phyloP scores from a whole-genome alignment of 2,113 vertebrate genomes.

The Stigmatopora nigra region DNA sequence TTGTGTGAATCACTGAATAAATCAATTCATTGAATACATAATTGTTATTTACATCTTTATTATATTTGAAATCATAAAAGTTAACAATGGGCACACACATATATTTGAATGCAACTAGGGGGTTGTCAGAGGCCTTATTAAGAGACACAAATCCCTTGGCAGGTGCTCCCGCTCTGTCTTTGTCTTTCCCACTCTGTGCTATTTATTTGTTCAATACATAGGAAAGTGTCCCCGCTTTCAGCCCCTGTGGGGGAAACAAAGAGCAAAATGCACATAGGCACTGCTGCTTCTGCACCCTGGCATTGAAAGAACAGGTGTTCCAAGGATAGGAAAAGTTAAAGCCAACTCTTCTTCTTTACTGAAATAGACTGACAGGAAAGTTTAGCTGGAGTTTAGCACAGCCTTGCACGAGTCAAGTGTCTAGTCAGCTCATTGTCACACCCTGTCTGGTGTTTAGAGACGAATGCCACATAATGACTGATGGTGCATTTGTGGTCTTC shows the following conservation, averaged over 20 bases:
- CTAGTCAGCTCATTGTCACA: not conserved
- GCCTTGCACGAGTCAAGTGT: not conserved
- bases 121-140: constrained; percentile 35
- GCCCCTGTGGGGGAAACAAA: constrained; percentile 42
- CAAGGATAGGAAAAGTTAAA: constrained; percentile 30
- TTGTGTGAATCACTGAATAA: no score
- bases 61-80: not conserved
- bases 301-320: constrained; percentile 54
- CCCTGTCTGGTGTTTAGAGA: no score
- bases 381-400: not conserved
- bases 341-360: constrained; percentile 8
- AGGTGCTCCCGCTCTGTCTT: constrained; percentile 56
- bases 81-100: not conserved
- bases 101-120: not conserved
- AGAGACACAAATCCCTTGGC: constrained; percentile 53
- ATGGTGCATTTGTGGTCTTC: no score
- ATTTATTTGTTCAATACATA: constrained; percentile 58
- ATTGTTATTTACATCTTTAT: not conserved
- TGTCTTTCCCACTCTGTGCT: constrained; percentile 47
- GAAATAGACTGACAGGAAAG: constrained; percentile 1
- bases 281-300: constrained; percentile 32
- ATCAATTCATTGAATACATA: no score
- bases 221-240: constrained; percentile 31
- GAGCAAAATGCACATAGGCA: constrained; percentile 40
- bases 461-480: no score